Evolutionary conservation across 2,888 invertebrate genomes (phyloP).

Genomic region (Blastobasis adustella): DNA sequence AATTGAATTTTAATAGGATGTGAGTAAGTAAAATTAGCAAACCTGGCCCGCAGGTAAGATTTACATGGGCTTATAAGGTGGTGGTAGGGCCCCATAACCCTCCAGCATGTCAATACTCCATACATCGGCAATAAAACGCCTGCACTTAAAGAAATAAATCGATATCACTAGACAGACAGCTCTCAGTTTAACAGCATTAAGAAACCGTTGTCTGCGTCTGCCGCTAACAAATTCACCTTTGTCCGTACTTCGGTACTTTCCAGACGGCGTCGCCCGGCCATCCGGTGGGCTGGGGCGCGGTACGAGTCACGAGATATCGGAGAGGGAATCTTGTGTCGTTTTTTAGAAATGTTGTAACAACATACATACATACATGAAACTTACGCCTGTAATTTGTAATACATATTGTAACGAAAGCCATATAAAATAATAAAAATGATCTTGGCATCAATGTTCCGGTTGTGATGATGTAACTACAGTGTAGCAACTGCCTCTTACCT

Average conservation of each 20-base stretch:
- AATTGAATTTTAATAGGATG: too few species aligned
- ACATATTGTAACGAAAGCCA: too few species aligned
- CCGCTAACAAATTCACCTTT: slow-evolving; percentile 47
- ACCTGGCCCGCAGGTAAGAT: too few species aligned
- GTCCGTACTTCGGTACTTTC: slow-evolving; percentile 37
- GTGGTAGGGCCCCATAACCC: not conserved
- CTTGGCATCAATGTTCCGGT: too few species aligned
- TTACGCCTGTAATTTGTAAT: too few species aligned
- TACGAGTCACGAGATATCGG: slow-evolving; percentile 11
- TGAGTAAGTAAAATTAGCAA: too few species aligned
- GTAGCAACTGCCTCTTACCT: too few species aligned
- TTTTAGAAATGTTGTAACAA: too few species aligned
- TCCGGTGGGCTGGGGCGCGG: slow-evolving; percentile 19
- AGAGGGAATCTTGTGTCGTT: not conserved
- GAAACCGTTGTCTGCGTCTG: slow-evolving; percentile 27
- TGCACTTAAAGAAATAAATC: not conserved
- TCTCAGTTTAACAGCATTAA: slow-evolving; percentile 15
- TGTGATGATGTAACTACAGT: too few species aligned
- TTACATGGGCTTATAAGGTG: not conserved
- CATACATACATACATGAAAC: too few species aligned
- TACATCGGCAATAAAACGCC: not conserved
- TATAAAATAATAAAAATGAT: too few species aligned
- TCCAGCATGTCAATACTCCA: not conserved
- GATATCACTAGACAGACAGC: not conserved
- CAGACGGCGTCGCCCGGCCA: slow-evolving; percentile 44